Conservation (phyloP, 1,140 invertebrate genomes). For the Laodelphax striatellus region DNA sequence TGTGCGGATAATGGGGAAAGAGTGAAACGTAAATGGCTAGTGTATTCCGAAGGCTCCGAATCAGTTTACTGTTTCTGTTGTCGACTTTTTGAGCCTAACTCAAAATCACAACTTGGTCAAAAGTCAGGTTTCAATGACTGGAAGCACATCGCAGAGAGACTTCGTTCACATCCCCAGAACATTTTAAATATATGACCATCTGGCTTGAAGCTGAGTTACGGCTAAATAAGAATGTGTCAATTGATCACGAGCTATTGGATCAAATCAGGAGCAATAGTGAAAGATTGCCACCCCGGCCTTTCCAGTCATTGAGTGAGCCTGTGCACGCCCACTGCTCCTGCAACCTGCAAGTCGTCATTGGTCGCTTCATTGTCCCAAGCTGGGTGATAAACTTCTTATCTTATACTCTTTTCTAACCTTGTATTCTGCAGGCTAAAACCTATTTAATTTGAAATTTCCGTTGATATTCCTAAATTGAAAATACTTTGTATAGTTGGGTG, state of each 20-base stretch:
- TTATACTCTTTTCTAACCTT: no score
- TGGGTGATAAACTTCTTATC: no score
- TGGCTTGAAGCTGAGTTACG: conserved; percentile 2
- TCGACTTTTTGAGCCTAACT: background rate
- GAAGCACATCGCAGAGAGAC: conserved; percentile 8
- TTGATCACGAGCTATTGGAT: conserved; percentile 7
- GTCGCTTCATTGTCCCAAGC: no score
- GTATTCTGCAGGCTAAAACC: no score
- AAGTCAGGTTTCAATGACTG: conserved; percentile 4
- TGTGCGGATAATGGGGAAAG: conserved; percentile 12
- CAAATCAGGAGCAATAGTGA: conserved; percentile 3
- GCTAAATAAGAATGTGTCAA: conserved; percentile 3
- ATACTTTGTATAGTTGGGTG: no score
- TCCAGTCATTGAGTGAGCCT: no score
- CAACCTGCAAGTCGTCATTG: no score
- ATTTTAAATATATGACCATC: conserved; percentile 11
- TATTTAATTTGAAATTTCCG: no score
- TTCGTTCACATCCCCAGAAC: conserved; percentile 8
- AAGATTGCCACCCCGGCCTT: no score
- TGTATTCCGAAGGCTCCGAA: conserved; percentile 9
- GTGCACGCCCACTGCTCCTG: no score
- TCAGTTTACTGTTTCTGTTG: conserved; percentile 3
- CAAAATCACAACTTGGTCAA: conserved; percentile 9
- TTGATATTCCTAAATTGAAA: no score
- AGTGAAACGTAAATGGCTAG: conserved; percentile 5